Evolutionary conservation across 2,113 vertebrate species (phyloP).

Genomic region (Pelodiscus sinensis): DNA sequence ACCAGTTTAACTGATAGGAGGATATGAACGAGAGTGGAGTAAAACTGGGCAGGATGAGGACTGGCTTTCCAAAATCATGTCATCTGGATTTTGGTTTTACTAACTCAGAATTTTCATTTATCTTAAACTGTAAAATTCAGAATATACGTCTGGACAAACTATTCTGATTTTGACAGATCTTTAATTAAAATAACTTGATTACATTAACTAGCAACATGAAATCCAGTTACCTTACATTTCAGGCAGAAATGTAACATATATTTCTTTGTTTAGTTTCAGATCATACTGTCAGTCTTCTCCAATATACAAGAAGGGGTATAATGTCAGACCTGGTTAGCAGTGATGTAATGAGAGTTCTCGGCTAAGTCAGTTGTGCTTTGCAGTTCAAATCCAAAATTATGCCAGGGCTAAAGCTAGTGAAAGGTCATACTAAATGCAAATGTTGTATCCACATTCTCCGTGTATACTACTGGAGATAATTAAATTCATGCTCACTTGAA

Average conservation of each 20-base stretch:
- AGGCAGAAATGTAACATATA: neutral
- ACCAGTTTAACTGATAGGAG: neutral
- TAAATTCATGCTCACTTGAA: neutral
- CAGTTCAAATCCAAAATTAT: neutral
- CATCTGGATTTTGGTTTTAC: neutral
- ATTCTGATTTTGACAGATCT: neutral
- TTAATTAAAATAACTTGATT: neutral
- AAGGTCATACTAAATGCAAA: neutral
- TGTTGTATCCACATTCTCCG: neutral
- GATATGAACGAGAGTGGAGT: neutral
- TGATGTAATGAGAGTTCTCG: neutral
- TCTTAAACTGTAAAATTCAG: neutral
- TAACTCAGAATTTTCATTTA: neutral
- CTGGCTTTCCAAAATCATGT: neutral
- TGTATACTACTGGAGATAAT: neutral
- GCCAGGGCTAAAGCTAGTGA: neutral
- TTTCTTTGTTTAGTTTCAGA: neutral
- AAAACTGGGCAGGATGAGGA: rapidly evolving
- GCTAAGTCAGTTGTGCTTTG: neutral
- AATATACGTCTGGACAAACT: neutral
- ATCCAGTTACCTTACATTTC: neutral
- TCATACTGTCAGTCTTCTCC: neutral
- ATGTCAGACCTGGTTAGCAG: neutral
- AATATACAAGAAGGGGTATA: neutral
- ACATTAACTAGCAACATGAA: neutral